phyloP scores from a whole-genome alignment of 2,888 invertebrate species.

The Lasioglossum zephyrum region DNA sequence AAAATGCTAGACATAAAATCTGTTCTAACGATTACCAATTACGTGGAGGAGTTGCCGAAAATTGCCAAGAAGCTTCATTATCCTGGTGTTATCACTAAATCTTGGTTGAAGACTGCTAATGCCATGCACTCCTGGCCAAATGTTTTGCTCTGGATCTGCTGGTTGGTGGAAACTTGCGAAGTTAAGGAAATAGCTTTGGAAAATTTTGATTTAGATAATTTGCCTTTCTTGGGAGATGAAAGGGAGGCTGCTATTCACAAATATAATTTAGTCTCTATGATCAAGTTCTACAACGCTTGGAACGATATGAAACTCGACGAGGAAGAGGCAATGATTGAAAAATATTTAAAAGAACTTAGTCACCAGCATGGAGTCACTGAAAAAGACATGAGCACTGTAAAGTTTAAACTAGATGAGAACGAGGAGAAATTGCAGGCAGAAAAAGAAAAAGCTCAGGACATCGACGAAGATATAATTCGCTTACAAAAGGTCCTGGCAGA shows the following conservation, averaged over 20 bases:
- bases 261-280: constrained; percentile 68
- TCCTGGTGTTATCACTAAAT: constrained; percentile 86
- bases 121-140: constrained; percentile 87
- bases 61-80: constrained; percentile 86
- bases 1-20: constrained; percentile 74
- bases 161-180: constrained; percentile 85
- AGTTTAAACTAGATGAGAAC: constrained; percentile 63
- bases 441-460: constrained; percentile 51
- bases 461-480: constrained; percentile 59
- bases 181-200: constrained; percentile 80
- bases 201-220: constrained; percentile 72
- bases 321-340: constrained; percentile 72
- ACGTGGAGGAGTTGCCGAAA: constrained; percentile 85
- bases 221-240: constrained; percentile 74
- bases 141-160: constrained; percentile 86
- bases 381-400: constrained; percentile 57
- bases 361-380: constrained; percentile 71
- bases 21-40: constrained; percentile 74
- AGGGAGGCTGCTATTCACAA: constrained; percentile 58
- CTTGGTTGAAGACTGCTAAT: constrained; percentile 87
- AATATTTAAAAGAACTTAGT: constrained; percentile 73
- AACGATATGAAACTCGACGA: constrained; percentile 77
- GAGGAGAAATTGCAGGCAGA: constrained; percentile 51
- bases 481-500: constrained; percentile 58
- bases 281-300: constrained; percentile 77